phyloP scores from a whole-genome alignment of 2,888 invertebrate genomes.

The Chalcis sispes region DNA sequence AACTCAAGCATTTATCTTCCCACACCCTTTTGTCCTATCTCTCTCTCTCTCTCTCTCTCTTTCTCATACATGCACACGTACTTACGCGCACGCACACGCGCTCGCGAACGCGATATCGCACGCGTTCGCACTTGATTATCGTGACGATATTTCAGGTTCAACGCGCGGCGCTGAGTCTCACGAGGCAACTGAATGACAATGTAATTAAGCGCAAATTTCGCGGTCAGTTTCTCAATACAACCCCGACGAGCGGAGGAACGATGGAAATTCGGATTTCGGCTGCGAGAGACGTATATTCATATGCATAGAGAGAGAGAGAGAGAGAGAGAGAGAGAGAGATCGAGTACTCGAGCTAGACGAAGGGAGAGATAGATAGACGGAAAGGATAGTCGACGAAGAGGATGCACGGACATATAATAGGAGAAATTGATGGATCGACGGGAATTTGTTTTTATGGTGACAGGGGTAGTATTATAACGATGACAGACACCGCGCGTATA shows the following conservation, averaged over 20 bases:
- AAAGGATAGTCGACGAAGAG: no score
- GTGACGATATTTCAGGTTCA: constrained; percentile 40
- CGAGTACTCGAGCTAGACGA: no score
- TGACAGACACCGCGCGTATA: no score
- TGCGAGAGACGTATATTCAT: not conserved
- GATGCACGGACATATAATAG: no score
- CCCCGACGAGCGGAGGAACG: not conserved
- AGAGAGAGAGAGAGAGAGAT: not conserved
- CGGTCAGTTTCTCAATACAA: constrained; percentile 32
- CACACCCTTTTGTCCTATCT: no score
- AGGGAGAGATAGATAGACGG: no score
- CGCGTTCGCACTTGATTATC: constrained; percentile 31
- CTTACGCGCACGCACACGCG: not conserved
- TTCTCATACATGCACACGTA: not conserved
- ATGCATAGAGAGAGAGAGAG: not conserved
- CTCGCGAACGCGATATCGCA: not conserved
- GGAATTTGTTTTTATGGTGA: no score
- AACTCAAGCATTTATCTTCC: constrained; percentile 43
- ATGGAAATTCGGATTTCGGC: not conserved
- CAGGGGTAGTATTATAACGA: no score
- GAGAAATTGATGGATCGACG: no score
- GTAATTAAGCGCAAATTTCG: constrained; percentile 51
- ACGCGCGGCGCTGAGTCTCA: not conserved
- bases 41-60: no score
- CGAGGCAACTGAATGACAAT: constrained; percentile 22